phyloP scores from a whole-genome alignment of 53 echinoderm and acorn worm genomes.

The Zoroaster sp. region DNA sequence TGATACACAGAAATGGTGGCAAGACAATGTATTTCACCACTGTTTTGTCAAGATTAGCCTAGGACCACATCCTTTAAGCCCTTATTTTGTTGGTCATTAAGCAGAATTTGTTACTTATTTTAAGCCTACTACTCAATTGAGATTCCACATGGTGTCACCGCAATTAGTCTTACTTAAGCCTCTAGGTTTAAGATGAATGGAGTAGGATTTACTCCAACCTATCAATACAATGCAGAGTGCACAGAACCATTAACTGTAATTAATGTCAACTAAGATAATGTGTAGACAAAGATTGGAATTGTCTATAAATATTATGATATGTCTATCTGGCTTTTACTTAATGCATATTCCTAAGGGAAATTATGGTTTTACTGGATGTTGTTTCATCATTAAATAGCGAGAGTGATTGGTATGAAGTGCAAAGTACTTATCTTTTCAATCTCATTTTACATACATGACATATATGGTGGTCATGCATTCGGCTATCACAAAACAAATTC shows the following conservation, averaged over 20 bases:
- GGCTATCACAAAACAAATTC: too few relatives aligned
- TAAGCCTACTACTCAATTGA: background rate
- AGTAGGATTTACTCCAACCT: background rate
- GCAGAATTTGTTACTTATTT: background rate
- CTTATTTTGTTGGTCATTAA: conserved; percentile 22
- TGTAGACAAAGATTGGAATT: background rate
- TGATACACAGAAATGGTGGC: conserved; percentile 33
- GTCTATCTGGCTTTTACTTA: background rate
- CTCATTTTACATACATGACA: too few relatives aligned
- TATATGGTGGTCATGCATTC: too few relatives aligned
- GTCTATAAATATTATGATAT: conserved; percentile 16
- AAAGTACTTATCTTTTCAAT: background rate
- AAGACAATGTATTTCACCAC: background rate
- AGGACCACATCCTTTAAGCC: background rate
- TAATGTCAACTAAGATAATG: conserved; percentile 31
- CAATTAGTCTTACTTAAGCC: too few relatives aligned
- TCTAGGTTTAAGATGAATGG: background rate
- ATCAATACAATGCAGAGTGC: background rate
- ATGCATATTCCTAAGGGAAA: background rate
- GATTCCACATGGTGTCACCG: too few relatives aligned
- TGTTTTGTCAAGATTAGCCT: background rate
- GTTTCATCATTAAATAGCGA: background rate
- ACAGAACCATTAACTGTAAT: conserved; percentile 30
- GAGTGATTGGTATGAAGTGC: conserved; percentile 13
- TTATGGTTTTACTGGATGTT: background rate